Evolutionary conservation across 1,140 invertebrate species (phyloP).

Genomic region (Drosophila kikkawai): DNA sequence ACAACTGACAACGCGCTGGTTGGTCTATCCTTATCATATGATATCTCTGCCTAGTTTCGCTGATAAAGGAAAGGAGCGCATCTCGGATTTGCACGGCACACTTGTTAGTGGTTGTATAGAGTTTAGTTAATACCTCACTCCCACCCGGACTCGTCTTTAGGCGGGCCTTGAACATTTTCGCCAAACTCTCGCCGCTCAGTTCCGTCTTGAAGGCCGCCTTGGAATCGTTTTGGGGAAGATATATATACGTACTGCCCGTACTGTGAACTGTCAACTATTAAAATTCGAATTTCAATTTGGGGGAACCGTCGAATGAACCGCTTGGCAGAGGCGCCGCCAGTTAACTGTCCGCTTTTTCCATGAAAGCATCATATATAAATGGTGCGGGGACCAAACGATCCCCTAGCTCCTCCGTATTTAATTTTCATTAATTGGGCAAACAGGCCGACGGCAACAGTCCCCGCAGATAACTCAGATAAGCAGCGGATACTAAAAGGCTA

Average conservation of each 20-base stretch:
- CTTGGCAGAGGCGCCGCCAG: constrained; percentile 40
- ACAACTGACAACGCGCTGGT: constrained; percentile 13
- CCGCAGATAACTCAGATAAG: constrained; percentile 64
- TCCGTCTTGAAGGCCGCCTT: constrained; percentile 72
- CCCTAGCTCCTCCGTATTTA: constrained; percentile 46
- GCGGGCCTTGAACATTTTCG: constrained; percentile 79
- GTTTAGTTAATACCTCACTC: constrained; percentile 54
- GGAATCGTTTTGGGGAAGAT: constrained; percentile 5
- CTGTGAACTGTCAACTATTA: background rate
- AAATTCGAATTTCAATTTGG: constrained; percentile 9
- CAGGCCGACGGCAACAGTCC: constrained; percentile 34
- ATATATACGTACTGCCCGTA: constrained; percentile 1
- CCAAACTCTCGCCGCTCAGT: constrained; percentile 76
- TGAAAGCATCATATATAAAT: constrained; percentile 63
- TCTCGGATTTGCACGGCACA: constrained; percentile 22
- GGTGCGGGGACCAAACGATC: constrained; percentile 25
- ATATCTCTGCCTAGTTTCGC: constrained; percentile 16
- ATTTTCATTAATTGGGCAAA: constrained; percentile 80
- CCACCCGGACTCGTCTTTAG: constrained; percentile 74
- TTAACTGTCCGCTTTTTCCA: constrained; percentile 50
- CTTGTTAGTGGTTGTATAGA: background rate
- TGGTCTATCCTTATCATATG: constrained; percentile 17
- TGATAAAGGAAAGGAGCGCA: constrained; percentile 42
- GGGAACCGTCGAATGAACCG: constrained; percentile 36
- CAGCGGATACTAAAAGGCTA: constrained; percentile 58